phyloP scores from a whole-genome alignment of 2,797 vertebrate species.

The Cetoscarus ocellatus region DNA sequence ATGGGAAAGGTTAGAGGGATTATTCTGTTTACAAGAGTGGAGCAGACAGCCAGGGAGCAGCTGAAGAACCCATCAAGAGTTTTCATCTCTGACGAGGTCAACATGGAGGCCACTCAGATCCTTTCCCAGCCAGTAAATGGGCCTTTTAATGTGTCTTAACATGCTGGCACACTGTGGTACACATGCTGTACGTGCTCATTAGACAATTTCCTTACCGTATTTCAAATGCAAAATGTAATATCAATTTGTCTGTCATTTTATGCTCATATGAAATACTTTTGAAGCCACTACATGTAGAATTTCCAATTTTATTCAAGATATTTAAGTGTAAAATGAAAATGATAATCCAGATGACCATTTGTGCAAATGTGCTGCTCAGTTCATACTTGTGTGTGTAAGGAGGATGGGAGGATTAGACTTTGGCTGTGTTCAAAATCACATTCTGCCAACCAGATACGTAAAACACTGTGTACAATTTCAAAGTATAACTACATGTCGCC shows the following conservation, averaged over 20 bases:
- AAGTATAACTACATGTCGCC: neutral
- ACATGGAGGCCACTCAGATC: neutral
- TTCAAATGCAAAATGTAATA: conserved; percentile 29
- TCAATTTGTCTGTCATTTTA: conserved; percentile 18
- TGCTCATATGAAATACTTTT: conserved; percentile 20
- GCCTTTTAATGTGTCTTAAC: conserved; percentile 13
- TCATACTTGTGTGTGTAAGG: neutral
- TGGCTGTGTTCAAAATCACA: neutral
- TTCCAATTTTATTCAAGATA: neutral
- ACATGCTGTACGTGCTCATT: neutral
- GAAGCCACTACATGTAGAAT: conserved; percentile 26
- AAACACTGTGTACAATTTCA: neutral
- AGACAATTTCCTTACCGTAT: neutral
- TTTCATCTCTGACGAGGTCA: conserved; percentile 21
- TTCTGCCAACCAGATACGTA: neutral
- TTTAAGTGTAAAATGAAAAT: neutral
- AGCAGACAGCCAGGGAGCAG: neutral
- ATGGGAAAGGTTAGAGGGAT: neutral
- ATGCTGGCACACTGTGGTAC: neutral
- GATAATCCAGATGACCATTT: no score
- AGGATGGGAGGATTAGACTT: neutral
- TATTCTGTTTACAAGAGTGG: conserved; percentile 24
- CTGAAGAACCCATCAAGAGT: conserved; percentile 26
- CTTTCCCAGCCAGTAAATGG: conserved; percentile 13
- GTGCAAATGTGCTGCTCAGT: neutral